Evolutionary conservation across 2,888 invertebrate species (phyloP), one percentile per base, ranked within the genome.

Genomic region (Penaeus monodon): DNA sequence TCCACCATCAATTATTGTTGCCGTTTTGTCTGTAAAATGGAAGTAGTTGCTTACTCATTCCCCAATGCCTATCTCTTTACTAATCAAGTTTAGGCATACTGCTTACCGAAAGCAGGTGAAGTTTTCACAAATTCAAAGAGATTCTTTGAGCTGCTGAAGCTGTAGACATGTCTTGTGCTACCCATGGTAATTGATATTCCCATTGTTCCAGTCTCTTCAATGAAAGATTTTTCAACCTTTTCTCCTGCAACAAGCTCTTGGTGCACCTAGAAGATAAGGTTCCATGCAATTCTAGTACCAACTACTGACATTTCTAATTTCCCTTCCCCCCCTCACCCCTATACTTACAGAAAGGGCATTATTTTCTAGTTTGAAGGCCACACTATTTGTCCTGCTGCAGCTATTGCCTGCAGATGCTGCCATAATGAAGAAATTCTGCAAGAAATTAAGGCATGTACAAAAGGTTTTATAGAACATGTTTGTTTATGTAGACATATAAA

Each of bases 221-320:
- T 12, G 14, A 20, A 49, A 12, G 27, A 22, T 0, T 57, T 14
- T 14, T 70, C 27, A 1, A 82, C 14, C 17, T 14, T 33, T 20
- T 73, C 73, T 1, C 79, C 83, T 22, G 83, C 29, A 12, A 27
- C 49, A 24, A 87, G 65, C 63, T 78, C 63, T 10, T 49, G 27
- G 78, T 87, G 83, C 38, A 79, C 68, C 86, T 86, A 44, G 22
- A 24, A 38, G 4, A 73, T 7, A 73, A 73, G 38, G 44, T 44
- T 3, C 44, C 44, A 44, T 7, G 44, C 44, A 6, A 44, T 70
- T 70, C 3, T 24, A 12, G 70, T 14, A 70, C 2, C 14, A 70
- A 70, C 27, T 27, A 27, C n/a, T n/a, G n/a, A n/a, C n/a, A n/a
- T n/a, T n/a, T n/a, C n/a, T n/a, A n/a, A n/a, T n/a, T n/a, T n/a